Percentiles rank a stretch among this genome's conserved stretches.
These are phyloP conservation scores for Aptenodytes forsteri DNA, from an alignment of 2,113 vertebrate genomes.

Conservation along the genomic window DNA sequence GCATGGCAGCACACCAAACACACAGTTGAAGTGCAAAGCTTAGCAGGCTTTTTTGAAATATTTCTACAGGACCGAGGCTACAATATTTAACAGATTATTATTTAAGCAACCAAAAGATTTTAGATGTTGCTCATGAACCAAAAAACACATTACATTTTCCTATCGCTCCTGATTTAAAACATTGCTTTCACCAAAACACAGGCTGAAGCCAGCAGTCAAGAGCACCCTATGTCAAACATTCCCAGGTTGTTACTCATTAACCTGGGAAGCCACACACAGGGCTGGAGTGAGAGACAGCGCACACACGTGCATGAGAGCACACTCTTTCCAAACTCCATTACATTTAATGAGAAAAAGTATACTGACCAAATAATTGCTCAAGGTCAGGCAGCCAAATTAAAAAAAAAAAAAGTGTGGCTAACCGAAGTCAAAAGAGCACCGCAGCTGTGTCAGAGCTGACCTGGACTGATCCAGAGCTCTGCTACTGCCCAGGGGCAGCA, in stretches of 20 bases:
- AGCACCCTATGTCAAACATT: conserved; percentile 46
- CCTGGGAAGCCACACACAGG: background rate
- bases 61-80: background rate
- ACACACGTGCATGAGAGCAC: background rate
- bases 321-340: background rate
- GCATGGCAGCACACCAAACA: background rate
- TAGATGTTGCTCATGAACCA: background rate
- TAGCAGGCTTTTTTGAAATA: background rate
- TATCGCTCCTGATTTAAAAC: background rate
- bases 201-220: background rate
- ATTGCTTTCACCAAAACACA: background rate
- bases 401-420: background rate
- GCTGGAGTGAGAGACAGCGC: background rate
- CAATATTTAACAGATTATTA: background rate
- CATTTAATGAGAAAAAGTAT: background rate
- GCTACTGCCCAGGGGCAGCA: background rate
- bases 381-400: background rate
- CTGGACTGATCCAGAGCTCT: background rate
- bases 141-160: background rate
- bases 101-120: background rate
- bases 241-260: conserved; percentile 66
- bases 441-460: background rate
- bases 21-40: background rate
- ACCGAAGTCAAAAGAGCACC: background rate
- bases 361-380: background rate